These are phyloP conservation scores for Drosophila ezoana DNA, from an alignment of 2,888 invertebrate species.

Conservation along the genomic window DNA sequence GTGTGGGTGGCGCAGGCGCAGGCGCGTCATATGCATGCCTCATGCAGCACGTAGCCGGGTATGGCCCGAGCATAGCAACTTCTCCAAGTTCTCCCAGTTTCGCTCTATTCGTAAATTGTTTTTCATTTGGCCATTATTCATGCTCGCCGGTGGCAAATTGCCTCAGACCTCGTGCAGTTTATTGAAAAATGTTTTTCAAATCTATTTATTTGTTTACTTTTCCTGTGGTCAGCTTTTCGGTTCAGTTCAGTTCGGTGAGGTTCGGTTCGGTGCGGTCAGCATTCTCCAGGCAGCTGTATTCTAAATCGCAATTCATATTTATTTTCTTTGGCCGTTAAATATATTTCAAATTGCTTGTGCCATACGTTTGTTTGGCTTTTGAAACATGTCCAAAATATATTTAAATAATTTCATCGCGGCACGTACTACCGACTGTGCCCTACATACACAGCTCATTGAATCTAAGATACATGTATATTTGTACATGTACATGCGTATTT, in stretches of 20 bases:
- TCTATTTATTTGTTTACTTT: constrained; percentile 34
- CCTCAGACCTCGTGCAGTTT: constrained; percentile 23
- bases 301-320: constrained; percentile 34
- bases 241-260: background rate
- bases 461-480: background rate
- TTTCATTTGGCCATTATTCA: constrained; percentile 29
- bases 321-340: constrained; percentile 43
- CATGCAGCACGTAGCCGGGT: constrained; percentile 9
- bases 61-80: constrained; percentile 1
- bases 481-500: too few relatives aligned
- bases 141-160: constrained; percentile 43
- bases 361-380: constrained; percentile 42
- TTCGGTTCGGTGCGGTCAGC: background rate
- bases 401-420: constrained; percentile 20
- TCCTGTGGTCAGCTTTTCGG: background rate
- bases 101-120: constrained; percentile 2
- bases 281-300: constrained; percentile 43
- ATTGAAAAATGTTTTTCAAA: constrained; percentile 35
- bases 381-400: constrained; percentile 46
- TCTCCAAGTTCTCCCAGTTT: constrained; percentile 26
- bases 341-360: constrained; percentile 26
- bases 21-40: constrained; percentile 36
- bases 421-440: constrained; percentile 33
- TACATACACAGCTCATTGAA: constrained; percentile 3
- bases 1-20: constrained; percentile 29